Base-by-base conservation (phyloP, 2,113 vertebrate species). In the Anolis carolinensis region DNA sequence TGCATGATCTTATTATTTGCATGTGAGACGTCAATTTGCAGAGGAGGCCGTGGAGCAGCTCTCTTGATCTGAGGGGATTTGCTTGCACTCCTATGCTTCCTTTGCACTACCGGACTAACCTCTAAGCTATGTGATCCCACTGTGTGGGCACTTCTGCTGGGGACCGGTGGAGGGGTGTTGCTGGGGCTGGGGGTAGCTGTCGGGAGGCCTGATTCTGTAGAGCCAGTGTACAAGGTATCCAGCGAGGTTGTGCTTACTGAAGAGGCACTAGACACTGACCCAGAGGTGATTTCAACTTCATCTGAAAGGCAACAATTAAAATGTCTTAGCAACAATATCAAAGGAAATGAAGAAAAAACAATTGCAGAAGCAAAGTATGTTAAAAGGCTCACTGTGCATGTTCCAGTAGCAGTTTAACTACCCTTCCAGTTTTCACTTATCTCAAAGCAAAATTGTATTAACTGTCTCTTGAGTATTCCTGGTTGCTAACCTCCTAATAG, bases 111-210 rank as follows among this genome's bases (percentile, higher is more conserved):
- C 0, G 94, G 86, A 50, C 93, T 89, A 0, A 81, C 14, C 27
- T 94, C 94, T 92, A 94, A 67, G 55, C 90, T 87, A 67, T 91
- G 95, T 0, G 96, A 95, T 79, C 93, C 92, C 0, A 95, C 92
- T 68, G 95, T 96, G 36, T 97, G 96, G 44, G 96, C 96, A 4
- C 97, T 95, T 9, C 99, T 96, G 83, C 97, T 98, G 0, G 99
- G 99, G 25, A 99, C 97, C 0, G 99, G 98, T 2, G 98, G 98
- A 0, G 98, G 98, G 0, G 97, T 98, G 94, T 97, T 97, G 87
- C 97, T 96, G 16, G 97, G 96, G 88, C 98, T 99, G 87, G 97
- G 95, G 13, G 95, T 79, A 82, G 93, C 92, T 0, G 93, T 93
- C 0, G 93, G 96, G 75, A 97, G 95, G 81, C 96, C 97, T 0